These are phyloP conservation scores for Aphodius granarius DNA, from an alignment of 2,888 invertebrate species.

Conservation along the genomic window DNA sequence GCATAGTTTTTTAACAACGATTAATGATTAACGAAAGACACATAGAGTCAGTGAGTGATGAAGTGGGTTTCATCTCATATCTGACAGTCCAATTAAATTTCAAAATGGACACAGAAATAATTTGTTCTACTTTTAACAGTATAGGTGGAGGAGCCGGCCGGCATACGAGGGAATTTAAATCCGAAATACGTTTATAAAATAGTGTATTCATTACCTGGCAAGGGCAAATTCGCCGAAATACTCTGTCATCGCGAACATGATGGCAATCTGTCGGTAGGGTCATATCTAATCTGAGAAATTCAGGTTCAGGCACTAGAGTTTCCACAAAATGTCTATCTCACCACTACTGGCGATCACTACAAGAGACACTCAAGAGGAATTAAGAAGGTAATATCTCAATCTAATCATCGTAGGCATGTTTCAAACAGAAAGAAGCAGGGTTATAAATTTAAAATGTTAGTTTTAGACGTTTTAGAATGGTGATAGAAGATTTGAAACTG, in stretches of 20 bases:
- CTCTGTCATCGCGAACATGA: constrained; percentile 59
- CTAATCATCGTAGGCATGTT: no score
- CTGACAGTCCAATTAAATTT: no score
- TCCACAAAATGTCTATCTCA: constrained; percentile 1
- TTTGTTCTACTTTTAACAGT: no score
- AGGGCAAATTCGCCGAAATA: constrained; percentile 58
- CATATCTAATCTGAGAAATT: constrained; percentile 30
- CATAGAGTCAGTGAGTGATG: no score
- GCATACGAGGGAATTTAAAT: no score
- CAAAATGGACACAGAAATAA: no score
- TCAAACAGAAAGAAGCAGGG: no score
- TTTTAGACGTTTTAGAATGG: neutral
- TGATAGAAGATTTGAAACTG: neutral
- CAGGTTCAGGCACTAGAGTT: constrained; percentile 15
- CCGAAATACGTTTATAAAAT: neutral
- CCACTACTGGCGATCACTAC: constrained; percentile 4
- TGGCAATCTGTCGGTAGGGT: constrained; percentile 39
- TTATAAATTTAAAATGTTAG: no score
- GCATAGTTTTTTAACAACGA: neutral
- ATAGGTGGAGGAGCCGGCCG: no score
- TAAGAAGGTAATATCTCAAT: neutral
- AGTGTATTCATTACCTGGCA: constrained; percentile 51
- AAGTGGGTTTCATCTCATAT: no score
- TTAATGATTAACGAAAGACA: no score
- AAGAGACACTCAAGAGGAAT: neutral